Conservation (phyloP, 2,113 vertebrate genomes). For the Amblyornis subalaris region DNA sequence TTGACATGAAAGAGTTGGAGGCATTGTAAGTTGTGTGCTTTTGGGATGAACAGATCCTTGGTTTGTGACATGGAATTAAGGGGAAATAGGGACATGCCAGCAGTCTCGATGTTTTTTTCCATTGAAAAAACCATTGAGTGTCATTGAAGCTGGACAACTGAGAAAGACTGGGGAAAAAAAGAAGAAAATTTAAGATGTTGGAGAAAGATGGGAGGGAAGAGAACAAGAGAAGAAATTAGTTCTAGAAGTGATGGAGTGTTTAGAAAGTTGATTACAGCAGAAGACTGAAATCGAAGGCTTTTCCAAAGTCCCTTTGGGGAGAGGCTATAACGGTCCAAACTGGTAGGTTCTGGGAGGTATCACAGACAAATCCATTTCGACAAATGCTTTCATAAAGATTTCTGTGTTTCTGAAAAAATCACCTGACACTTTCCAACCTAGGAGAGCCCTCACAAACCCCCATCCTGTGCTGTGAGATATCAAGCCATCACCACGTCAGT, state of each 20-base stretch:
- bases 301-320: not conserved
- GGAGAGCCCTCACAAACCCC: fast-evolving
- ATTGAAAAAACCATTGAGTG: too few species aligned
- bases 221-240: not conserved
- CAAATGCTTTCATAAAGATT: not conserved
- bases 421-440: not conserved
- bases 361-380: not conserved
- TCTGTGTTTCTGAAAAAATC: not conserved
- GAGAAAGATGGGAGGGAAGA: not conserved
- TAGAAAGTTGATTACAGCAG: not conserved
- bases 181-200: not conserved
- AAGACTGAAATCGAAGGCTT: not conserved
- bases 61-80: not conserved
- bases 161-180: fast-evolving
- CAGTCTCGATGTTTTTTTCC: not conserved
- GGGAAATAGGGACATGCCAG: not conserved
- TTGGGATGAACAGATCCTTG: not conserved
- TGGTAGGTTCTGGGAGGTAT: not conserved
- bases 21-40: not conserved
- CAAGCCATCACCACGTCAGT: not conserved
- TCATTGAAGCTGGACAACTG: not conserved
- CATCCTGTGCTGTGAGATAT: not conserved
- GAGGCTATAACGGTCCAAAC: not conserved
- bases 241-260: not conserved
- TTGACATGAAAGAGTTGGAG: not conserved